phyloP scores from a whole-genome alignment of 2,797 vertebrate genomes.

The Margarornis squamiger region DNA sequence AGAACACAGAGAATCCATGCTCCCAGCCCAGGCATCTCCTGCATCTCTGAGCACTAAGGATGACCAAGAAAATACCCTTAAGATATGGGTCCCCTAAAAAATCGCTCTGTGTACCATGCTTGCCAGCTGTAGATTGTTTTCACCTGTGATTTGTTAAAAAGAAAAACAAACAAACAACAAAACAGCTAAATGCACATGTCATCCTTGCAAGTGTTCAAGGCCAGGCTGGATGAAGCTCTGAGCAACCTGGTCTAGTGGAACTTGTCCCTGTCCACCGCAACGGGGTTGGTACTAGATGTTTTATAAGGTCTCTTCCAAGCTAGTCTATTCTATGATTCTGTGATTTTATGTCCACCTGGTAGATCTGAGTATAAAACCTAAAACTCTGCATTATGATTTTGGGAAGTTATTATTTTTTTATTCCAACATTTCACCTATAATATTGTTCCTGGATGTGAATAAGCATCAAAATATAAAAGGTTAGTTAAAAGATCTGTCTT shows the following conservation, averaged over 20 bases:
- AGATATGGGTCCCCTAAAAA: not conserved
- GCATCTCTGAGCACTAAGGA: not conserved
- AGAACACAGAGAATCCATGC: not conserved
- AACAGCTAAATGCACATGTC: not conserved
- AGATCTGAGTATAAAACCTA: not conserved
- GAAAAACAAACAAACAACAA: accelerated
- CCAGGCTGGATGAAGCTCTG: not conserved
- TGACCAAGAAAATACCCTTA: not conserved
- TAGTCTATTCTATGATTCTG: not conserved
- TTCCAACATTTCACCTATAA: not conserved
- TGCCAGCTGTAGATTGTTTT: not conserved
- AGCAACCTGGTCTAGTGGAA: not conserved
- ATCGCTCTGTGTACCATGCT: accelerated
- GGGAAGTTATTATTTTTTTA: conserved; percentile 36
- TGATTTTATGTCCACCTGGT: not conserved
- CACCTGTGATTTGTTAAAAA: not conserved
- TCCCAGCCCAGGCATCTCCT: not conserved
- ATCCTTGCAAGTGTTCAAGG: not conserved
- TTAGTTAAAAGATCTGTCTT: conserved; percentile 11
- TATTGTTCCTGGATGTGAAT: conserved; percentile 2
- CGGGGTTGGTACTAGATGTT: accelerated
- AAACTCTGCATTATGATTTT: not conserved
- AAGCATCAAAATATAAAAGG: not conserved
- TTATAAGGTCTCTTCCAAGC: not conserved
- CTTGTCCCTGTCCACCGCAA: not conserved